These are phyloP conservation scores for Heterochromis multidens DNA, from an alignment of 2,113 vertebrate species.

Conservation along the genomic window DNA sequence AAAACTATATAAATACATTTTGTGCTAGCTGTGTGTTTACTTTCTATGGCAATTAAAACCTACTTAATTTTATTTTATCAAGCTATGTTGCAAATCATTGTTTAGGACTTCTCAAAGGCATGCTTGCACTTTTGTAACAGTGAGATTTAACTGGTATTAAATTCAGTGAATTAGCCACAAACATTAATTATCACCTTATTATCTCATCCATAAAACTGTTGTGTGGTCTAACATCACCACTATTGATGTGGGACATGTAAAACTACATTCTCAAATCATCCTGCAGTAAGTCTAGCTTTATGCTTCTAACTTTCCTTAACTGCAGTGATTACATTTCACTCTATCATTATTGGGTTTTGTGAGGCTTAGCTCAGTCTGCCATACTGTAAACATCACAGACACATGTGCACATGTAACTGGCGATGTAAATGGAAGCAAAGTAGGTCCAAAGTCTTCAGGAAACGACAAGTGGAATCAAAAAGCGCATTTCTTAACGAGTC, in stretches of 20 bases:
- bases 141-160: slow-evolving; percentile 9
- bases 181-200: no score
- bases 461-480: slow-evolving; percentile 41
- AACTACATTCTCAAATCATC: background rate
- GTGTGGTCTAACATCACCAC: background rate
- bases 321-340: background rate
- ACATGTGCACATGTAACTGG: background rate
- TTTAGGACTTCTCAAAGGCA: background rate
- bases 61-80: background rate
- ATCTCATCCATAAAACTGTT: background rate
- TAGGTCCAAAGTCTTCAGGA: slow-evolving; percentile 29
- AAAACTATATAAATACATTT: background rate
- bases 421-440: background rate
- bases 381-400: slow-evolving; percentile 33
- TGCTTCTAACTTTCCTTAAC: background rate
- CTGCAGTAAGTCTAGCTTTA: background rate
- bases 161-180: background rate
- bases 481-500: slow-evolving; percentile 18
- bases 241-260: background rate
- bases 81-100: background rate
- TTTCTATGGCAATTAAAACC: background rate
- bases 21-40: background rate
- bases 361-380: background rate
- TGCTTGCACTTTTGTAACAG: slow-evolving; percentile 8
- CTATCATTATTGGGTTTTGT: background rate